Evolutionary conservation across 2,113 vertebrate genomes (phyloP), one percentile per base, ranked within the genome.

Genomic region (Typhlomys cinereus): DNA sequence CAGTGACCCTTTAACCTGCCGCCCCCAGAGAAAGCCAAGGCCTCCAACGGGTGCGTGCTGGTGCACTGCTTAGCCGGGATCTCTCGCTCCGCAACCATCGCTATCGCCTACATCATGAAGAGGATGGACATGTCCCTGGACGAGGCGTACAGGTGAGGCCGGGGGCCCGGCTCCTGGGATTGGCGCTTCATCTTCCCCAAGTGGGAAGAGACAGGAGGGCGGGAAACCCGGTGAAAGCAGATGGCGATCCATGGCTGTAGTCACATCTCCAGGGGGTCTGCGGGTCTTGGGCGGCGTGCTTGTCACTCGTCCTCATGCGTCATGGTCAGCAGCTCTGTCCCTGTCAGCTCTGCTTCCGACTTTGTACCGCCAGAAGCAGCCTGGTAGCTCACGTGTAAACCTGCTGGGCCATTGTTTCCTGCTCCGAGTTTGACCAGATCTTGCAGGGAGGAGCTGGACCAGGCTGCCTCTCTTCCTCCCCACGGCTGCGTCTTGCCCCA

Each of bases 11-110:
- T 54, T 93, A 78, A 7, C 87, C 97, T 88, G 93, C 87, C 57
- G 95, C 93, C 57, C 36, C 44, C 93, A 99, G 99, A 99, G 95
- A 99, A 99, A 96, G 99, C 99, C 23, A 99, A 99, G 95, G 99
- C 99, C 1, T 99, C 98, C 8, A 99, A 98, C 2, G 98, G 97
- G 7, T 91, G 64, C 0, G 98, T 98, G 71, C 54, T 98, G 6
- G 98, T 98, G 73, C 98, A 98, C 96, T 98, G 98, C 5, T 82
- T 98, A 50, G 98, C 98, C 5, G 98, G 98, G 41, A 98, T 98
- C 81, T 98, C 98, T 2, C 98, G 98, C 52, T 98, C 98, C 0
- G 98, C 98, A 92, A 98, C 98, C 12, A 98, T 98, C 5, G 98
- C 98, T 20, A 98, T 98, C 5, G 98, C 98, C 27, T 98, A 98